Evolutionary conservation across 1,140 invertebrate species (phyloP).

Genomic region (Cydia splendana): DNA sequence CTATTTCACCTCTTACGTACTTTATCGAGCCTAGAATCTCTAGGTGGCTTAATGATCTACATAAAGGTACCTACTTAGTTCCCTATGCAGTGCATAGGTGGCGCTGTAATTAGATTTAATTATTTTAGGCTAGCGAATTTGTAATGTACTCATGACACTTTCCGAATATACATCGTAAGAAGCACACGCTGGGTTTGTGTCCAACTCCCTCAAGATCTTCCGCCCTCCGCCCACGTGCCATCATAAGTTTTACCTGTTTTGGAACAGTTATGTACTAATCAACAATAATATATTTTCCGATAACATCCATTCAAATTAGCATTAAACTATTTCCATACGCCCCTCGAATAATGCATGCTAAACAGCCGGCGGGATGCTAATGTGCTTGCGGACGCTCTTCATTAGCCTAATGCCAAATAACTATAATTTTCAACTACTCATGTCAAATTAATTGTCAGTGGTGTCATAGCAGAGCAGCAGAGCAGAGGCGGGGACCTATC

Average conservation of each 20-base stretch:
- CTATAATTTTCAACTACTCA: conserved; percentile 17
- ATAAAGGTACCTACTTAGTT: too few relatives aligned
- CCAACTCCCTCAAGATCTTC: too few relatives aligned
- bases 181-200: too few relatives aligned
- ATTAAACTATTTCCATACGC: conserved; percentile 10
- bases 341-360: conserved; percentile 13
- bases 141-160: too few relatives aligned
- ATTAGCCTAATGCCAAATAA: conserved; percentile 19
- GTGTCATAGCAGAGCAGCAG: conserved; percentile 1
- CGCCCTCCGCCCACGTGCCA: too few relatives aligned
- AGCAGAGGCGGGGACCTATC: conserved; percentile 8
- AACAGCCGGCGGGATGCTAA: conserved; percentile 5
- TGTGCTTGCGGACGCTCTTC: conserved; percentile 11
- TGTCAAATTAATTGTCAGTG: conserved; percentile 12
- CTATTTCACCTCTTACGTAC: too few relatives aligned
- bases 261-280: not conserved
- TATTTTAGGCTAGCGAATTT: too few relatives aligned
- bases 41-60: too few relatives aligned
- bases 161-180: too few relatives aligned
- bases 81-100: too few relatives aligned
- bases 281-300: not conserved
- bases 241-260: not conserved
- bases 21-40: too few relatives aligned
- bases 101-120: too few relatives aligned
- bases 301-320: not conserved